Evolutionary conservation across 2,888 invertebrate genomes (phyloP).

Genomic region (Tetranychus truncatus): DNA sequence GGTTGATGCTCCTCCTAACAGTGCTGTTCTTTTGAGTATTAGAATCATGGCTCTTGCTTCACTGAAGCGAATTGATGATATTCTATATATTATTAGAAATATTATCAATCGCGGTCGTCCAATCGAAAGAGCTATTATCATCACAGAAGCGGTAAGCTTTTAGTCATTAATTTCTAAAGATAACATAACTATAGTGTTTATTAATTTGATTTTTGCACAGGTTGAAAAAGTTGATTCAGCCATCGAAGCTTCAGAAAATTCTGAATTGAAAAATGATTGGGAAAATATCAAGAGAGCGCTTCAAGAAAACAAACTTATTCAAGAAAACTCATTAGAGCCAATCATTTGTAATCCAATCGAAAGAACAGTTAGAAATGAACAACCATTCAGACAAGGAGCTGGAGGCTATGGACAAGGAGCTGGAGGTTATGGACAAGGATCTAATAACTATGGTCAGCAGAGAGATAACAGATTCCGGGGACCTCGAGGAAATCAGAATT

Average conservation of each 20-base stretch:
- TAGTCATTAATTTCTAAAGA: neutral
- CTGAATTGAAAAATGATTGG: conserved; percentile 1
- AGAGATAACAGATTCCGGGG: neutral
- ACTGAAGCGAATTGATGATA: conserved; percentile 46
- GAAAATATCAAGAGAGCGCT: neutral
- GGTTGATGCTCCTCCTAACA: conserved; percentile 40
- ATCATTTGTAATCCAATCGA: neutral
- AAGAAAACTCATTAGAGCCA: neutral
- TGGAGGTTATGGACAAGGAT: neutral
- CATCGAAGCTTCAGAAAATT: neutral
- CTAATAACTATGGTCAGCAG: neutral
- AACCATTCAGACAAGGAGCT: neutral
- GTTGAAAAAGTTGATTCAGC: neutral
- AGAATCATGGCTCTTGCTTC: conserved; percentile 44
- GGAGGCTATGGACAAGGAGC: neutral
- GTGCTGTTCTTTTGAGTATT: conserved; percentile 49
- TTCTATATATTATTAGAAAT: conserved; percentile 41
- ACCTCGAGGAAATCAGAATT: neutral
- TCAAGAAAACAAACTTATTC: neutral
- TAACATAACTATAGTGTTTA: neutral
- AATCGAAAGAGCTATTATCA: neutral
- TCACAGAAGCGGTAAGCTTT: neutral
- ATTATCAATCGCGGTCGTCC: conserved; percentile 36
- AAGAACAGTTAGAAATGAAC: neutral
- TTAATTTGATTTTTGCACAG: neutral